phyloP scores from a whole-genome alignment of 2,113 vertebrate genomes.

The Elephas maximus region DNA sequence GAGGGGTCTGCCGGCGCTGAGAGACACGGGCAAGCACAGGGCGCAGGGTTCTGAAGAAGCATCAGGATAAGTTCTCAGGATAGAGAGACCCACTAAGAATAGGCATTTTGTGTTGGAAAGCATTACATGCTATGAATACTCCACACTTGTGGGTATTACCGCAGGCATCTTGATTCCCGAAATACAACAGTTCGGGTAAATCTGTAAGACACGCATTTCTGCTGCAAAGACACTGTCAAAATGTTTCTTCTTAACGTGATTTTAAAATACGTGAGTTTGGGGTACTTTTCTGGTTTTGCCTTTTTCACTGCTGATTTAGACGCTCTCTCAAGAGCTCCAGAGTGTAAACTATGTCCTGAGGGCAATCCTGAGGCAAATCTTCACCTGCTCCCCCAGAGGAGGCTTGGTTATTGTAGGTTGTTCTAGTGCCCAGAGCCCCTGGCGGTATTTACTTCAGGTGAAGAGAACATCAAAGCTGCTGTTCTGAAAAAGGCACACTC shows the following conservation, averaged over 20 bases:
- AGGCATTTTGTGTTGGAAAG: background rate
- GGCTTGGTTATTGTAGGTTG: background rate
- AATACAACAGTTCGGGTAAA: background rate
- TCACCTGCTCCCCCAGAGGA: background rate
- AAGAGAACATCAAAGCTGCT: slow-evolving; percentile 56
- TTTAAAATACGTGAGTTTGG: slow-evolving; percentile 32
- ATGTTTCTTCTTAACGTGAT: slow-evolving; percentile 62
- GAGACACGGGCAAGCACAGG: accelerated
- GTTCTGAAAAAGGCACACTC: slow-evolving; percentile 2
- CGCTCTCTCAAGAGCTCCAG: background rate
- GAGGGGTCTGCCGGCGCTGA: too few species aligned
- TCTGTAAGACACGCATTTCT: slow-evolving; percentile 72
- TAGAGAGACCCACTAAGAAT: accelerated
- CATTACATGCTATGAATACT: accelerated
- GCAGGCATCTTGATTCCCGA: background rate
- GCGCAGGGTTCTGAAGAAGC: background rate
- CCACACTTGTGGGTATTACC: too few species aligned
- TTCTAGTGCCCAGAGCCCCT: background rate
- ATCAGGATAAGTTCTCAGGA: accelerated
- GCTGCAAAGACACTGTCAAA: slow-evolving; percentile 73
- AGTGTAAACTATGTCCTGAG: background rate
- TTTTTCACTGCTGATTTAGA: slow-evolving; percentile 40
- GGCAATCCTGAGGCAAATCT: background rate
- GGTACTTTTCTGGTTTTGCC: slow-evolving; percentile 42
- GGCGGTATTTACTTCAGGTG: slow-evolving; percentile 34